A percentile compares a stretch with the other conserved stretches of the same genome.
These are phyloP conservation scores for Meriones unguiculatus DNA, from an alignment of 2,113 vertebrate genomes.

Conservation along the genomic window DNA sequence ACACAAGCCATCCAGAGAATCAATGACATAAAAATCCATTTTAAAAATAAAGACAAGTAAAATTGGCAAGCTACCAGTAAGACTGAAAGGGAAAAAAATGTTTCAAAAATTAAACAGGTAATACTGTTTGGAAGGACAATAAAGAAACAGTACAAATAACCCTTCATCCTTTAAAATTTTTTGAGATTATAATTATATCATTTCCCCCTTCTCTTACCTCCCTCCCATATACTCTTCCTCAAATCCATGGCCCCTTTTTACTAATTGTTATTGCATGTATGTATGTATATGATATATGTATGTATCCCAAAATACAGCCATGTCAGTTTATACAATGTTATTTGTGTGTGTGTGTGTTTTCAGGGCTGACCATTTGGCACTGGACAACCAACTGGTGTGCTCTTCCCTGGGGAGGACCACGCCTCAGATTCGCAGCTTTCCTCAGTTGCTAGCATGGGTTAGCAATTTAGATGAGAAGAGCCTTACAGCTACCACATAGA, in stretches of 20 bases:
- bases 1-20: conserved; percentile 9
- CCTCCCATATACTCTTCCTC: no score
- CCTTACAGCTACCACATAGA: not conserved
- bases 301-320: not conserved
- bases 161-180: not conserved
- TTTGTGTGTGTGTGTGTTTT: not conserved
- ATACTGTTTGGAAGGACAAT: not conserved
- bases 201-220: not conserved
- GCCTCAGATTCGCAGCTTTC: not conserved
- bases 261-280: not conserved
- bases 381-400: not conserved
- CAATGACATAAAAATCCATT: not conserved
- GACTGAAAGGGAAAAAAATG: not conserved
- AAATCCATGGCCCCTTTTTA: not conserved
- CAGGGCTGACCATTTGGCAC: not conserved
- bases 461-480: not conserved
- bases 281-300: not conserved
- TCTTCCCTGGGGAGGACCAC: not conserved
- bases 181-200: not conserved
- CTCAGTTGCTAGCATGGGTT: not conserved
- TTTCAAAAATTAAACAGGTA: not conserved
- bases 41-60: not conserved
- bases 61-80: not conserved
- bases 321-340: not conserved
- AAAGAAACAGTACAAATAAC: not conserved